These are phyloP conservation scores for Alosa sapidissima DNA, from an alignment of 2,797 vertebrate genomes.

Conservation along the genomic window DNA sequence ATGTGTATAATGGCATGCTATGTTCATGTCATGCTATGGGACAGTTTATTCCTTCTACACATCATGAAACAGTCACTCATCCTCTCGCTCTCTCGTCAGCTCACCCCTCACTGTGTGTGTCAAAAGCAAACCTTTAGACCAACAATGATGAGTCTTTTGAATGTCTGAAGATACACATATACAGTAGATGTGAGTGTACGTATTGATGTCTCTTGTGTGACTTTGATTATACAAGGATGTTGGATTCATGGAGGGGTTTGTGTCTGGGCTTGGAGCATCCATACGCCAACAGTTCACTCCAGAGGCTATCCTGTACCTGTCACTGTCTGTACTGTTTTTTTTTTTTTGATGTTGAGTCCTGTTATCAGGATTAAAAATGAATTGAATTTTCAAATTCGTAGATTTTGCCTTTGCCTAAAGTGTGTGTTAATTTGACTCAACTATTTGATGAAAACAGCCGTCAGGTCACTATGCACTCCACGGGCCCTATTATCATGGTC, in stretches of 20 bases:
- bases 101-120: not conserved
- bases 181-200: not conserved
- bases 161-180: not conserved
- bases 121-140: not conserved
- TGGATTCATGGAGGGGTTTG: not conserved
- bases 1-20: not conserved
- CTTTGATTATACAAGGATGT: not conserved
- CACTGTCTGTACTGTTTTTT: not conserved
- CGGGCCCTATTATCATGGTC: no score
- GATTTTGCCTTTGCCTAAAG: not conserved
- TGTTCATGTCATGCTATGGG: not conserved
- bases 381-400: conserved; percentile 2
- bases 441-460: not conserved
- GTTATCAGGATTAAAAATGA: not conserved
- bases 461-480: not conserved
- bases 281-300: not conserved
- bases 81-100: not conserved
- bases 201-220: not conserved
- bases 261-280: not conserved
- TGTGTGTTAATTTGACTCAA: not conserved
- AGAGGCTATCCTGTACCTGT: not conserved
- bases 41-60: not conserved
- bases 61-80: not conserved
- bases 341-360: conserved; percentile 1
- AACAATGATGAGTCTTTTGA: not conserved